Base-by-base conservation (phyloP, 2,888 invertebrate species). In the Scaptomyza polygonia region DNA sequence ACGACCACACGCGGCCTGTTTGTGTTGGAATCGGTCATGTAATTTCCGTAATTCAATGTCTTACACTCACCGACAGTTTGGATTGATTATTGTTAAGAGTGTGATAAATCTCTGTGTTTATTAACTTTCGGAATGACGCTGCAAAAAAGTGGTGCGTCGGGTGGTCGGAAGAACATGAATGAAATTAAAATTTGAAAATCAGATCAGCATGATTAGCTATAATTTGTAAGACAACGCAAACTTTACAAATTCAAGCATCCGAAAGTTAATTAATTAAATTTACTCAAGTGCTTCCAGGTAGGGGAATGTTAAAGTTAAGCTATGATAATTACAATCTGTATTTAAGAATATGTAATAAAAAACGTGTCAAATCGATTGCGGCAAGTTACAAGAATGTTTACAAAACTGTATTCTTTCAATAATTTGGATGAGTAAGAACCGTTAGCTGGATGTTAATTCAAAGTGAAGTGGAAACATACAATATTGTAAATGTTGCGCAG, bases 71-170 rank as follows among this genome's bases (percentile, higher is more conserved):
- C 75, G 72, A 68, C 85, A 73, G 77, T 70, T 65, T 63, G 83
- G 71, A 76, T 79, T 79, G 78, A 79, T 87, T 87, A 79, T 78
- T 88, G 76, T 86, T 77, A 83, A 73, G 88, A 85, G 89, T 89
- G 88, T 89, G 88, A 89, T 89, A 89, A 89, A 89, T 89, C 79
- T 78, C 77, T 85, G 86, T 86, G 85, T 80, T 88, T 85, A 88
- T 89, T 89, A 88, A 88, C 85, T 89, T 88, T 89, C 76, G 73
- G 69, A 69, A 87, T 89, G 89, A 88, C 78, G 63, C 52, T 49
- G 86, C 89, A 53, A 47, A 81, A 47, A 81, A 18, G 39, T n/a
- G 14, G 29, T 25, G 48, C 27, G 16, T 12, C 21, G 40, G 42
- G 12, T 39, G 44, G 74, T 67, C 76, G 83, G 64, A 62, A 69